Base-by-base conservation (phyloP, 1,140 invertebrate genomes). In the Stenopsyche tienmushanensis region DNA sequence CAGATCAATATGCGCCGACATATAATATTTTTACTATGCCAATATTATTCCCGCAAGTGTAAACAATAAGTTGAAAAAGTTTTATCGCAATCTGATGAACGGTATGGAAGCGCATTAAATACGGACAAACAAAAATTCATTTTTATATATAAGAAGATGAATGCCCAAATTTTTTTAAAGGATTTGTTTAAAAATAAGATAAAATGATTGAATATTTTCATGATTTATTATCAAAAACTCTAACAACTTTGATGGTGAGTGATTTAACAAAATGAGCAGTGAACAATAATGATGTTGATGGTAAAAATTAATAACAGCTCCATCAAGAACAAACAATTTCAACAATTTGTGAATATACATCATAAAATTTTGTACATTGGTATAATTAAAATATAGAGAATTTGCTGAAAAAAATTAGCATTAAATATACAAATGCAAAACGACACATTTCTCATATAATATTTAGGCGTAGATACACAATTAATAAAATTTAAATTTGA, bases 161-260 rank as follows among this genome's bases (percentile, higher is more conserved):
- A n/a, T n/a, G n/a, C n/a, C n/a, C n/a, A n/a, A n/a, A n/a, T n/a
- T n/a, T n/a, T n/a, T n/a, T n/a, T n/a, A n/a, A n/a, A n/a, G n/a
- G n/a, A n/a, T n/a, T n/a, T n/a, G n/a, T n/a, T n/a, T n/a, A 26
- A 41, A 42, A 57, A 26, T 23, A 41, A 57, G 23, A 57, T 5
- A 21, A 17, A 21, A 1, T 3, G 9, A 57, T 42, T 15, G 17
- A 60, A 47, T n/a, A n/a, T n/a, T n/a, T n/a, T n/a, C 47, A 47
- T 60, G 47, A 47, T 69, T 69, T 69, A 62, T 65, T 65, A 69
- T 60, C 64, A 62, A 65, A 66, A 69, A 69, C 58, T 47, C 67
- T 69, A 69, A 69, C 63, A 68, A 68, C 44, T 69, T 65, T 65
- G 67, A 69, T 62, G 67, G 67, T 69, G 67, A 69, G 67, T 69